Evolutionary conservation across 1,140 invertebrate species (phyloP).

Genomic region (Drosophila bocki): DNA sequence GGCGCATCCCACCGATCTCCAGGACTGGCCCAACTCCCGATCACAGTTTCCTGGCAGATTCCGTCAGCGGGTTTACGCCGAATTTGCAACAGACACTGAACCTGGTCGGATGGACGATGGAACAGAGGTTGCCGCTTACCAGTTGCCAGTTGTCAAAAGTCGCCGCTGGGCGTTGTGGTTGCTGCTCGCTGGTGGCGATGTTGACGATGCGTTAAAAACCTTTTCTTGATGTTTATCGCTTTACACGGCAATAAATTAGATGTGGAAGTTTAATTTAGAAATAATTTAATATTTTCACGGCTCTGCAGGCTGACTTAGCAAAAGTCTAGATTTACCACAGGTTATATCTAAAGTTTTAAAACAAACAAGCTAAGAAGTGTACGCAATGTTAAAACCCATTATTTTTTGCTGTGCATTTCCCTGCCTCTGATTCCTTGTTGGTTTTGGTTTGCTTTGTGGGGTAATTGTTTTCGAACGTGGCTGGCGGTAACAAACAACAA

Average conservation of each 20-base stretch:
- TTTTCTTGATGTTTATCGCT: constrained; percentile 52
- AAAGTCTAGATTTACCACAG: background rate
- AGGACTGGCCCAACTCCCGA: background rate
- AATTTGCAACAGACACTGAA: constrained; percentile 52
- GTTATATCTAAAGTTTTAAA: background rate
- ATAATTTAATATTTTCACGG: no score
- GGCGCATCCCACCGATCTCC: constrained; percentile 25
- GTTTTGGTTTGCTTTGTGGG: constrained; percentile 31
- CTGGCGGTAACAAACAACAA: constrained; percentile 34
- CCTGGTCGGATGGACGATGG: constrained; percentile 1
- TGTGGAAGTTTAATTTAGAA: background rate
- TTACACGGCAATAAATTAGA: background rate
- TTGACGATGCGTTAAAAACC: constrained; percentile 61
- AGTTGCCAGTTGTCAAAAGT: constrained; percentile 65
- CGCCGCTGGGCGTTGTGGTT: constrained; percentile 51
- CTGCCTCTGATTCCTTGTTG: constrained; percentile 4
- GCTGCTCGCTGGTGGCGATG: constrained; percentile 41
- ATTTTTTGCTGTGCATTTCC: constrained; percentile 1
- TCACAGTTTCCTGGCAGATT: constrained; percentile 24
- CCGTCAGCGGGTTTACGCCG: constrained; percentile 61
- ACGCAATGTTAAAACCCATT: background rate
- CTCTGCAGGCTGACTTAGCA: no score
- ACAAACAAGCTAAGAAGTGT: background rate
- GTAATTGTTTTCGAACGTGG: constrained; percentile 77
- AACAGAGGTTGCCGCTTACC: constrained; percentile 11